A percentile compares a stretch with the other conserved stretches of the same genome.
These are phyloP conservation scores for Rhinella marina DNA, from an alignment of 2,797 vertebrate species.

Conservation along the genomic window DNA sequence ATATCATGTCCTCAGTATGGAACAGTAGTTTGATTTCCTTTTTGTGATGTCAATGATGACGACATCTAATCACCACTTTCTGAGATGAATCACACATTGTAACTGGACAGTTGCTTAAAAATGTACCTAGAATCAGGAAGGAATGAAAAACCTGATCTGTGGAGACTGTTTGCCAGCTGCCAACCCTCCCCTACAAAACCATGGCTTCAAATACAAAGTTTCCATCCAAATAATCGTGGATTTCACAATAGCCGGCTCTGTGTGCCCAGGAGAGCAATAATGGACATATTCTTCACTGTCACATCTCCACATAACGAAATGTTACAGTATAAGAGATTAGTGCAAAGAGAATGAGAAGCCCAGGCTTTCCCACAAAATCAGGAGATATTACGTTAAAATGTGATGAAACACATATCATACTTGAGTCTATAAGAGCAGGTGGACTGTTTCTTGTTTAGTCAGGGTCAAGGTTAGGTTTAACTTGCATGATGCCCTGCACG, in stretches of 20 bases:
- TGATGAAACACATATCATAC: background rate
- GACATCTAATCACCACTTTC: too few species aligned
- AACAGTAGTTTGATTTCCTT: too few species aligned
- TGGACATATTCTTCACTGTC: slow-evolving; percentile 2
- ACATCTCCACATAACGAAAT: background rate
- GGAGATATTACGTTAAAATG: background rate
- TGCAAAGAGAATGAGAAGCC: background rate
- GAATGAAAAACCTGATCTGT: background rate
- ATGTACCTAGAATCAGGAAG: background rate
- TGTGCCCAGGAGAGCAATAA: slow-evolving; percentile 9
- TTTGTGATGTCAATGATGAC: too few species aligned
- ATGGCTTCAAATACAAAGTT: background rate
- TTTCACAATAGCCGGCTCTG: background rate
- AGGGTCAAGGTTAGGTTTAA: background rate
- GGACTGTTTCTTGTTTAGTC: background rate
- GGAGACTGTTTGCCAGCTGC: background rate
- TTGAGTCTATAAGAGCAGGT: background rate
- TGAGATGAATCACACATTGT: background rate
- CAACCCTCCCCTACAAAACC: slow-evolving; percentile 9
- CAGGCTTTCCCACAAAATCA: background rate
- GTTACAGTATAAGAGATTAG: background rate
- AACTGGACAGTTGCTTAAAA: background rate
- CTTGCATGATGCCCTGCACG: background rate
- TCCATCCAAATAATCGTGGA: background rate
- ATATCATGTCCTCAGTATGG: too few species aligned